These are phyloP conservation scores for Rhinogobio ventralis DNA, from an alignment of 2,797 vertebrate genomes.

Conservation along the genomic window DNA sequence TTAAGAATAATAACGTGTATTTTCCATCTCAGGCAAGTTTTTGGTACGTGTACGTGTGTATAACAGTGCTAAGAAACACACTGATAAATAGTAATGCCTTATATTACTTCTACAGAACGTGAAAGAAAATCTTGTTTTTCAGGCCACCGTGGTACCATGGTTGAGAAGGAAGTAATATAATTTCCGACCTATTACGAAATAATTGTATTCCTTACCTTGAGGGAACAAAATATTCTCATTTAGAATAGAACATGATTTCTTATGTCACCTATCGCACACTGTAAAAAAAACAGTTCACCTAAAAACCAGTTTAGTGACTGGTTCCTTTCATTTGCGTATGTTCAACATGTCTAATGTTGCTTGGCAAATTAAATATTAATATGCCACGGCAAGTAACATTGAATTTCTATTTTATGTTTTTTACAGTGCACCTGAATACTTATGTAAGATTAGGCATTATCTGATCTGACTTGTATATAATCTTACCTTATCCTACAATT, in stretches of 20 bases:
- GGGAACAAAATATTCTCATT: constrained; percentile 17
- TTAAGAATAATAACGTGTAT: constrained; percentile 1
- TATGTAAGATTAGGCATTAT: not conserved
- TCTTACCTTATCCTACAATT: not conserved
- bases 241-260: constrained; percentile 3
- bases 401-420: not conserved
- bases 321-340: not conserved
- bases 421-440: not conserved
- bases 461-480: not conserved
- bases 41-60: too few relatives aligned
- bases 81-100: not conserved
- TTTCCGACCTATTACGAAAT: constrained; percentile 12
- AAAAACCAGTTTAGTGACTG: not conserved
- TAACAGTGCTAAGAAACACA: constrained; percentile 9
- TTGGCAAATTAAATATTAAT: not conserved
- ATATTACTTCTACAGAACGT: constrained; percentile 17
- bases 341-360: not conserved
- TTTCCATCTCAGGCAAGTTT: constrained; percentile 27
- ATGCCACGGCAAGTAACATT: too few relatives aligned
- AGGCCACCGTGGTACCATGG: not conserved
- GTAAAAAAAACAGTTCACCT: not conserved
- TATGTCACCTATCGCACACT: constrained; percentile 5
- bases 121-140: not conserved
- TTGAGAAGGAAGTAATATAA: constrained; percentile 6
- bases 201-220: not conserved